phyloP scores from a whole-genome alignment of 2,888 invertebrate genomes.

The Lithophane semibrunnea region DNA sequence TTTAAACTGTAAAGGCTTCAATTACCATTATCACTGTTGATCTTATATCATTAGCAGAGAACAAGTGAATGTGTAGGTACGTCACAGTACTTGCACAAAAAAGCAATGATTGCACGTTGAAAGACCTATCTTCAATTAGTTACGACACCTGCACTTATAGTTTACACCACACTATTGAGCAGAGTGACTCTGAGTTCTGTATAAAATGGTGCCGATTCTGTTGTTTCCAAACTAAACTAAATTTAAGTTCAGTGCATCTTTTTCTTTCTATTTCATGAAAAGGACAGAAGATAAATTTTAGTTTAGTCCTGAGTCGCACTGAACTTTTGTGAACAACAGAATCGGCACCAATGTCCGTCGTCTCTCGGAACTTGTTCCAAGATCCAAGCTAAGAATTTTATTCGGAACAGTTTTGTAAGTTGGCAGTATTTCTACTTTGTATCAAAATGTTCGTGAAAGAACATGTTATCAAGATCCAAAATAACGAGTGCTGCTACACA shows the following conservation, averaged over 20 bases:
- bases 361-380: background rate
- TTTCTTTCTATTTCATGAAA: no score
- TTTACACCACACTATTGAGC: background rate
- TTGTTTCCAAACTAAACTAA: no score
- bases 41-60: conserved; percentile 4
- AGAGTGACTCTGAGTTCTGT: background rate
- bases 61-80: conserved; percentile 6
- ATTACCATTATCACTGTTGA: background rate
- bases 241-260: no score
- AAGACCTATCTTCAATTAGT: background rate
- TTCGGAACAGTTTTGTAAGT: no score
- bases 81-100: background rate
- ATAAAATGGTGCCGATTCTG: no score
- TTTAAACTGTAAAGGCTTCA: conserved; percentile 5
- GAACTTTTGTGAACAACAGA: no score
- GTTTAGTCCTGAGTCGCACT: no score
- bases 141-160: conserved; percentile 1
- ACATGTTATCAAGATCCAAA: no score
- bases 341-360: background rate
- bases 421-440: no score
- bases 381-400: background rate
- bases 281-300: no score
- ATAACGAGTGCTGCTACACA: background rate
- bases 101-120: conserved; percentile 15
- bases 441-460: no score